Conservation (phyloP, 2,888 invertebrate genomes). For the Yponomeuta plumbellus region DNA sequence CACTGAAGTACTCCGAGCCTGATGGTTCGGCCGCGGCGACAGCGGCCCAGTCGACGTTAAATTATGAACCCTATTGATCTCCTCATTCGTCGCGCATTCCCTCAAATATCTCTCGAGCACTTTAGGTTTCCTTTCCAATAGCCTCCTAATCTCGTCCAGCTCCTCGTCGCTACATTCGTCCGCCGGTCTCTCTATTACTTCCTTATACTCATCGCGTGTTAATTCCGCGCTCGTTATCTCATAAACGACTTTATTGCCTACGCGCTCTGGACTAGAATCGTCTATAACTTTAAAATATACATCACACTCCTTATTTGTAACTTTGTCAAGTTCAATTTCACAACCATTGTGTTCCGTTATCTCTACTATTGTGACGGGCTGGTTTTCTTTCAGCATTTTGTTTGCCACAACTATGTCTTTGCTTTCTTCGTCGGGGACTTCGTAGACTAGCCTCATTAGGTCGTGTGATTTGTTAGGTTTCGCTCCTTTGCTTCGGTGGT, state of each 20-base stretch:
- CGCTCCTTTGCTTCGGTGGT: constrained; percentile 43
- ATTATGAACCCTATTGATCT: constrained; percentile 77
- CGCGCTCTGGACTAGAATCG: constrained; percentile 51
- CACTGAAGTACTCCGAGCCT: constrained; percentile 82
- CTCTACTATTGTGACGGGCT: constrained; percentile 65
- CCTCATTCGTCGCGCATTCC: constrained; percentile 83
- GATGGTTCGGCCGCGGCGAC: constrained; percentile 65
- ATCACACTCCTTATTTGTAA: constrained; percentile 45
- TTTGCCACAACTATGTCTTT: constrained; percentile 43
- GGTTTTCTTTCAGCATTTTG: constrained; percentile 67
- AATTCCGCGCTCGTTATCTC: constrained; percentile 55
- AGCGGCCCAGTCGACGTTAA: constrained; percentile 72
- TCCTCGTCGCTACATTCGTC: constrained; percentile 65
- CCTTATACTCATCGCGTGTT: constrained; percentile 55
- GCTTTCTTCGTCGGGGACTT: constrained; percentile 60
- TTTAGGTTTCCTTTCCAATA: constrained; percentile 76
- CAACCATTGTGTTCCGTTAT: constrained; percentile 71
- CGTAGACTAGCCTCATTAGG: constrained; percentile 68
- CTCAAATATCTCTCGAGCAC: constrained; percentile 85
- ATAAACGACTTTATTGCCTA: constrained; percentile 63
- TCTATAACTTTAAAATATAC: constrained; percentile 41
- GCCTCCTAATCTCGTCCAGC: constrained; percentile 51
- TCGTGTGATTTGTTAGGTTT: constrained; percentile 49
- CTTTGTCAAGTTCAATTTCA: constrained; percentile 51
- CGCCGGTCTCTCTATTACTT: constrained; percentile 58